Base-by-base conservation (phyloP, 2,888 invertebrate genomes). In the Plemyria rubiginata region DNA sequence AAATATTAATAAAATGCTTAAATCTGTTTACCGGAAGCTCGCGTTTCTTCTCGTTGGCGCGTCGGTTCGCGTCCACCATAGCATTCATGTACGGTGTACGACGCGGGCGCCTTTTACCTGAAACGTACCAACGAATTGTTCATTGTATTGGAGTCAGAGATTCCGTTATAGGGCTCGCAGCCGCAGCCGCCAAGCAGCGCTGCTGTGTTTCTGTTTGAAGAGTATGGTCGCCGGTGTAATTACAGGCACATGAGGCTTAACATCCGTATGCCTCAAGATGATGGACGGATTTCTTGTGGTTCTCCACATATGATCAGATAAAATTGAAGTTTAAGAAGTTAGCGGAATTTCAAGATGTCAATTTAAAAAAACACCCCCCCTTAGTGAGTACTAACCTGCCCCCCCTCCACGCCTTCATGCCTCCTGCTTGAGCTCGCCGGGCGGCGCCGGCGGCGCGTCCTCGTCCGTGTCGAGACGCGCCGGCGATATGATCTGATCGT, bases 401-500 rank as follows among this genome's bases (percentile, higher is more conserved):
- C 89, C 82, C 90, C 92, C 88, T 86, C 91, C 90, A 56, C 90
- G 82, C 59, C 85, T 88, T 91, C 91, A 91, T 79, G 88, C 80
- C 80, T 92, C 92, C 50, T 79, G 76, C 84, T 91, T 91, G 67
- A 88, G 77, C 7, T 82, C 81, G 0, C 77, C 75, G 60, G 81
- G 83, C 43, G 28, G 79, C 22, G 79, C 80, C 73, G 70, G 71
- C 16, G 70, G 53, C 15, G 55, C 73, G 32, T 71, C 79, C 4
- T 79, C 82, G 2, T 81, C 88, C 16, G 73, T 78, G 16, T 81
- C 88, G 41, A 79, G 69, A 15, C 72, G 71, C 48, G 85, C 82
- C 38, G 88, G 81, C 71, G 82, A 82, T 72, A 88, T 83, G 60
- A 95, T 93, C 85, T 95, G 95, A 84, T 96, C 96, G 88, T 96